phyloP scores from a whole-genome alignment of 2,797 vertebrate species.

The Tokudaia tokunoshimensis region DNA sequence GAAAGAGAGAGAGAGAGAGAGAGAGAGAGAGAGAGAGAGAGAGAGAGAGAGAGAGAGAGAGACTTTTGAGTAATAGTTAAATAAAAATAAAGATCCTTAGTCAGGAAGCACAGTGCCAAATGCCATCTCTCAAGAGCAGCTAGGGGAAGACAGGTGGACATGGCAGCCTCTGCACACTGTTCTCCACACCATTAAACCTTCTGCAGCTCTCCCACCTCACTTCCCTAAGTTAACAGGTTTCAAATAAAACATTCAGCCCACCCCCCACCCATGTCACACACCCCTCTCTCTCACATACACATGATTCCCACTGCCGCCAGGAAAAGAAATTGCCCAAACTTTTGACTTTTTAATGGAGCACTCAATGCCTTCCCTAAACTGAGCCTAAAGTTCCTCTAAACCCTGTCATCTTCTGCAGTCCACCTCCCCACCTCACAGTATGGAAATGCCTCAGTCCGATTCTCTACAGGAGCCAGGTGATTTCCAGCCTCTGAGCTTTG shows the following conservation, averaged over 20 bases:
- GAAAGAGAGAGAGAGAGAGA: neutral
- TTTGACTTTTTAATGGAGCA: neutral
- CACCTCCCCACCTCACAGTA: neutral
- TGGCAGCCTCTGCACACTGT: neutral
- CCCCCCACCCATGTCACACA: too few species aligned
- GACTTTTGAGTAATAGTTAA: neutral
- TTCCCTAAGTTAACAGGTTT: neutral
- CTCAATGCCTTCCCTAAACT: neutral
- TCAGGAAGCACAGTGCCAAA: neutral
- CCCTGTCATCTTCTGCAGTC: neutral
- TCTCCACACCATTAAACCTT: neutral
- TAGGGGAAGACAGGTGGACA: neutral
- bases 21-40: neutral
- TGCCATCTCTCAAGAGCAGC: neutral
- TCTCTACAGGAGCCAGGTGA: neutral
- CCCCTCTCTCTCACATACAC: neutral
- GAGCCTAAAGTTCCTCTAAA: neutral
- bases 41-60: neutral
- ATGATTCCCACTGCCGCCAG: neutral
- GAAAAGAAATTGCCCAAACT: neutral
- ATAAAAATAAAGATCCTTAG: neutral
- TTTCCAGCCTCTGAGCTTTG: neutral
- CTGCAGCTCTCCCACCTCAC: neutral
- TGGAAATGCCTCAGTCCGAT: neutral
- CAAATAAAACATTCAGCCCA: neutral